phyloP scores from a whole-genome alignment of 2,113 vertebrate genomes.

The Thalassarche chlororhynchos region DNA sequence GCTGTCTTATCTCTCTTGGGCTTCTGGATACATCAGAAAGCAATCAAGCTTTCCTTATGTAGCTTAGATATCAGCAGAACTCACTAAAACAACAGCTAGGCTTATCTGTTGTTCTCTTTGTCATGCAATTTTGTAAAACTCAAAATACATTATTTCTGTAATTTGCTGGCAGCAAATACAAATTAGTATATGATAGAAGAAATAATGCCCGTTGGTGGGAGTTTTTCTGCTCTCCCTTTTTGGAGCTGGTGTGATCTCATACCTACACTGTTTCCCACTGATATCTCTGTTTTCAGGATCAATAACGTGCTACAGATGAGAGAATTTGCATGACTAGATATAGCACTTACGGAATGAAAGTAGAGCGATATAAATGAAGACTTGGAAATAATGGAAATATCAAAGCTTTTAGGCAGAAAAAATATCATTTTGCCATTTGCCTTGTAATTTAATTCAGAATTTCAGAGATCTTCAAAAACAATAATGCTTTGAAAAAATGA shows the following conservation, averaged over 20 bases:
- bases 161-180: constrained; percentile 26
- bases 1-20: constrained; percentile 55
- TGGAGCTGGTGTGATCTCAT: constrained; percentile 32
- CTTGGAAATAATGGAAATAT: constrained; percentile 54
- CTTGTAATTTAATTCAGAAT: constrained; percentile 72
- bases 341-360: constrained; percentile 58
- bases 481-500: constrained; percentile 43
- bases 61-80: constrained; percentile 41
- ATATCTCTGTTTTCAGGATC: constrained; percentile 52
- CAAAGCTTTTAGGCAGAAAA: constrained; percentile 64
- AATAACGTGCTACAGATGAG: constrained; percentile 30
- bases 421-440: constrained; percentile 50
- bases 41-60: constrained; percentile 43
- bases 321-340: constrained; percentile 64
- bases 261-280: not conserved
- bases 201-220: constrained; percentile 6
- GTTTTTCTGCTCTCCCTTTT: constrained; percentile 5
- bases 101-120: constrained; percentile 54
- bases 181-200: constrained; percentile 26
- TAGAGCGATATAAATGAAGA: constrained; percentile 47
- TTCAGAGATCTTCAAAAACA: constrained; percentile 56
- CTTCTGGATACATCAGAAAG: constrained; percentile 62
- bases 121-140: constrained; percentile 50
- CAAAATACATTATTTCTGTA: constrained; percentile 36
- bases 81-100: constrained; percentile 48